Evolutionary conservation across 2,888 invertebrate genomes (phyloP).

Genomic region (Macaria notata): DNA sequence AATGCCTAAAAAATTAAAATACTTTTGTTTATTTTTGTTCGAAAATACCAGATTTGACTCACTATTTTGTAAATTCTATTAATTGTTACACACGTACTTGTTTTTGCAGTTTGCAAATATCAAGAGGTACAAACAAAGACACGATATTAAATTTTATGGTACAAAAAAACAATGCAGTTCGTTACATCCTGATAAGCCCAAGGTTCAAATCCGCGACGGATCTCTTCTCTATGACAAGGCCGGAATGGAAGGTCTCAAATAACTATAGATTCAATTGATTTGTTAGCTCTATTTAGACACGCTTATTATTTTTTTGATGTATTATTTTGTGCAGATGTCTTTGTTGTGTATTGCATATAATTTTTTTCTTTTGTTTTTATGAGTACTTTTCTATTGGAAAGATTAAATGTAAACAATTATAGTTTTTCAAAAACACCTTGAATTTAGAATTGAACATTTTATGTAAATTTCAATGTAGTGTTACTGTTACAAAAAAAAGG

Average conservation of each 20-base stretch:
- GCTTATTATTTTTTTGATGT: constrained; percentile 8
- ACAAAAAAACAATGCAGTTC: constrained; percentile 55
- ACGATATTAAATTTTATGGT: constrained; percentile 2
- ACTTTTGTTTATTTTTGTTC: too few species aligned
- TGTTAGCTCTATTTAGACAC: constrained; percentile 14
- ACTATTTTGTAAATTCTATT: too few species aligned
- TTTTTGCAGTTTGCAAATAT: background rate
- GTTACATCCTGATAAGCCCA: constrained; percentile 66
- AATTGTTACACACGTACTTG: too few species aligned
- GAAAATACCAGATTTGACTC: too few species aligned
- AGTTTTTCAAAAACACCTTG: too few species aligned
- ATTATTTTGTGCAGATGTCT: background rate
- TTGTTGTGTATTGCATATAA: background rate
- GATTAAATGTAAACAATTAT: too few species aligned
- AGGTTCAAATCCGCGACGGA: constrained; percentile 56
- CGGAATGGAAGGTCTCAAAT: constrained; percentile 40
- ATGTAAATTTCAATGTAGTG: too few species aligned
- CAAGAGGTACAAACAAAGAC: background rate
- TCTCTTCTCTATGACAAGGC: constrained; percentile 65
- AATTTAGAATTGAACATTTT: too few species aligned
- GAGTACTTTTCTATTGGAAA: too few species aligned
- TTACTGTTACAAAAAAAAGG: too few species aligned
- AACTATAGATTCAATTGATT: constrained; percentile 16
- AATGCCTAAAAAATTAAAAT: too few species aligned
- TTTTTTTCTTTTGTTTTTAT: background rate